These are phyloP conservation scores for Mythimna ferrago DNA, from an alignment of 2,888 invertebrate species.

Conservation along the genomic window DNA sequence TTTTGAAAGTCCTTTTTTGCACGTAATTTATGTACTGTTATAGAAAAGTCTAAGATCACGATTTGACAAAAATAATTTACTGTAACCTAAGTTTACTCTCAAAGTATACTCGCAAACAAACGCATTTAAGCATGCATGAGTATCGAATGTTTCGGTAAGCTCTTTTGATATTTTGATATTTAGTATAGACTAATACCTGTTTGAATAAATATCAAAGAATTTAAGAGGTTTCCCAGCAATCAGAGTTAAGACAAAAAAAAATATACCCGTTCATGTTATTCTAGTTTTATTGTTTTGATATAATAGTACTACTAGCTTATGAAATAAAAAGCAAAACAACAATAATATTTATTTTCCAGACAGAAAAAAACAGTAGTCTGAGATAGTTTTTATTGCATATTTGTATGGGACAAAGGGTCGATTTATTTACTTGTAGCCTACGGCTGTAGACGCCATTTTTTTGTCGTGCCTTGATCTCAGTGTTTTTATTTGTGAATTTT, in stretches of 20 bases:
- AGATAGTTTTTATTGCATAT: constrained; percentile 74
- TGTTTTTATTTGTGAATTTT: constrained; percentile 34
- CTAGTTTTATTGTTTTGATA: neutral
- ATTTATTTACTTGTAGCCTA: constrained; percentile 72
- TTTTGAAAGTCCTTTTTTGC: too few relatives aligned
- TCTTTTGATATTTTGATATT: too few relatives aligned
- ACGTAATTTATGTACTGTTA: too few relatives aligned
- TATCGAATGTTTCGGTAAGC: too few relatives aligned
- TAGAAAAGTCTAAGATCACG: too few relatives aligned
- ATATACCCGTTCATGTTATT: neutral
- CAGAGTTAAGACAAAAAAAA: neutral
- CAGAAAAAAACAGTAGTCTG: constrained; percentile 59
- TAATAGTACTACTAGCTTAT: constrained; percentile 45
- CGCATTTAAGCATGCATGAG: neutral
- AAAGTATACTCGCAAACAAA: neutral
- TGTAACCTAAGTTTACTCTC: neutral
- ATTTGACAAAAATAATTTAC: too few relatives aligned
- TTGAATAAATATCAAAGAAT: too few relatives aligned
- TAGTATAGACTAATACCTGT: too few relatives aligned
- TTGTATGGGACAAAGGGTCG: constrained; percentile 72
- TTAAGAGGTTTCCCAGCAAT: too few relatives aligned
- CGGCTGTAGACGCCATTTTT: constrained; percentile 62
- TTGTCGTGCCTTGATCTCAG: constrained; percentile 49
- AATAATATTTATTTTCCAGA: constrained; percentile 65
- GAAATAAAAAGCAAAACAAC: constrained; percentile 49